phyloP scores from a whole-genome alignment of 2,797 vertebrate species.

The Bufotes viridis region DNA sequence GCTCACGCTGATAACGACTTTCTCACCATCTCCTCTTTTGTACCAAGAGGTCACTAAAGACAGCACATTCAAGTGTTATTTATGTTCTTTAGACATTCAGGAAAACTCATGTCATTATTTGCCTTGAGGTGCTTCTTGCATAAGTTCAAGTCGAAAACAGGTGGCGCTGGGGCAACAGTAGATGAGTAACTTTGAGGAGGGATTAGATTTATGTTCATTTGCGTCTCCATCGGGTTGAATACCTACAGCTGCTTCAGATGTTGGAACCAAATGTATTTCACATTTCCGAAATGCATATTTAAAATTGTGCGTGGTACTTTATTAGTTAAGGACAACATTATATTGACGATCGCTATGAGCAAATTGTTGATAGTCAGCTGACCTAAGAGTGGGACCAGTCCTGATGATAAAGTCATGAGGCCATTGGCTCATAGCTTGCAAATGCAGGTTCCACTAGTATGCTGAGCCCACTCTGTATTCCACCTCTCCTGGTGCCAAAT shows the following conservation, averaged over 20 bases:
- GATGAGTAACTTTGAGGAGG: background rate
- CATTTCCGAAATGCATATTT: background rate
- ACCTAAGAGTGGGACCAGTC: no score
- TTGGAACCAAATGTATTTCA: background rate
- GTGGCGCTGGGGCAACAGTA: conserved; percentile 27
- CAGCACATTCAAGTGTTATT: background rate
- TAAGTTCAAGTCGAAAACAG: conserved; percentile 27
- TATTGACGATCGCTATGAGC: no score
- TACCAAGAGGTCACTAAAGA: conserved; percentile 14
- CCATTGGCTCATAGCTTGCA: no score
- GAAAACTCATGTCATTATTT: conserved; percentile 1
- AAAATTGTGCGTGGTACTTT: background rate
- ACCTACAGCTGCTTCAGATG: background rate
- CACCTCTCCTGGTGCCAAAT: no score
- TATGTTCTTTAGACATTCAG: conserved; percentile 20
- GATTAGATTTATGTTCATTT: conserved; percentile 13
- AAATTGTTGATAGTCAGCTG: no score
- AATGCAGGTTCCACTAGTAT: no score
- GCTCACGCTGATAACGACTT: conserved; percentile 13
- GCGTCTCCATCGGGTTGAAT: background rate
- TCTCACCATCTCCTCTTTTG: conserved; percentile 9
- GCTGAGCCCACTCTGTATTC: no score
- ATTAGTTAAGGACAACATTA: background rate
- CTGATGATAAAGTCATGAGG: no score
- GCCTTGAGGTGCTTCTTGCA: conserved; percentile 17